Evolutionary conservation across 92 coral and sea anemone genomes (phyloP), one percentile per base, ranked within the genome.

Genomic region (Zoanthus sansibaricus): DNA sequence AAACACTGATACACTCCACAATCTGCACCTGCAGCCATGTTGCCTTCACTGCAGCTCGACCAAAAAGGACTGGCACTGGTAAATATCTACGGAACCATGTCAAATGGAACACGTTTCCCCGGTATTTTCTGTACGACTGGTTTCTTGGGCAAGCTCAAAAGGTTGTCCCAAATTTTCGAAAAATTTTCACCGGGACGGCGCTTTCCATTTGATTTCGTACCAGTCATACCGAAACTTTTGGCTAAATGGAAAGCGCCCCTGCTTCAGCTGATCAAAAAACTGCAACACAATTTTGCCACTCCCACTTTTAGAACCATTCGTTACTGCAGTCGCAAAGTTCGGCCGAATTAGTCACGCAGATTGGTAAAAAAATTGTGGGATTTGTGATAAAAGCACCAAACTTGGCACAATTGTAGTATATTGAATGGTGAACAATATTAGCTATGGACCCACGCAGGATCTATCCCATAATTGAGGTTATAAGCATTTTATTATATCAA

Each of bases 11-110:
- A 66, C 37, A 66, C 71, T 66, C 21, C 71, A 66, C 71, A 66
- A 66, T 66, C 71, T 66, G 71, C 71, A 66, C 37, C 37, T 66
- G 71, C 71, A 42, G 71, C 37, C 71, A 66, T 66, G 71, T 66
- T 66, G 71, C 71, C 71, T 66, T 66, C 71, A 66, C 71, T 66
- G 71, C 71, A 66, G 71, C 71, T 66, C 71, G 71, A 37, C 71
- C 71, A 66, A 66, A 66, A 66, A 66, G 71, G 71, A 66, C 71
- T 66, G 71, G 71, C 71, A 20, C 37, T 66, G 71, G 71, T 66
- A 66, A 66, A 66, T 66, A 66, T 66, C 37, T 66, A 56, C 18
- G 64, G 64, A 56, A 56, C 64, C 64, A 20, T 56, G 64, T 56
- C 20, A 56, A 66, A 66, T 66, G 71, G 71, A 66, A 66, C 71